Percentiles rank a stretch among this genome's conserved stretches.
Evolutionary conservation across 2,888 invertebrate genomes (phyloP).

Genomic region (Hetaerina titia): DNA sequence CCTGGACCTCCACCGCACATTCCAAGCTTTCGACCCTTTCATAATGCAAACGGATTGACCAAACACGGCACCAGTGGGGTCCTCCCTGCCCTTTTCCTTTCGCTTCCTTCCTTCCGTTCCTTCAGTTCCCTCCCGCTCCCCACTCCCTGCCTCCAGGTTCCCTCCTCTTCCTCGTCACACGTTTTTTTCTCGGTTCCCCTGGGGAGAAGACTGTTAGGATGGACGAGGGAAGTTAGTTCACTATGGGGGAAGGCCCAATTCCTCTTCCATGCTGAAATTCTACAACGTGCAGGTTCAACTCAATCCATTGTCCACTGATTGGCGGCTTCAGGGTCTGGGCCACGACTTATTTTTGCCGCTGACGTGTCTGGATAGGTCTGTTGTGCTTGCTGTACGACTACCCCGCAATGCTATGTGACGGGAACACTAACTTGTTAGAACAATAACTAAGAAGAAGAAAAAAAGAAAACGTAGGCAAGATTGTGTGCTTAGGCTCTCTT

Average conservation of each 20-base stretch:
- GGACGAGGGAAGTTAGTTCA: slow-evolving; percentile 39
- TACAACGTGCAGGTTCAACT: not conserved
- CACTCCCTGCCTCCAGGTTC: not conserved
- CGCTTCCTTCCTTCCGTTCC: not conserved
- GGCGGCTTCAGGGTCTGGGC: not conserved
- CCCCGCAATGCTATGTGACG: no score
- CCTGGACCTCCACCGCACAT: not conserved
- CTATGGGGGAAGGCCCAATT: not conserved
- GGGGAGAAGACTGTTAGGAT: slow-evolving; percentile 33
- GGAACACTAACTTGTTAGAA: no score
- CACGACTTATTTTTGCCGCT: not conserved
- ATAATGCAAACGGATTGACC: slow-evolving; percentile 64
- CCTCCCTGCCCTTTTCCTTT: not conserved
- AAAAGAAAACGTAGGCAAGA: no score
- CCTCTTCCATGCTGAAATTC: not conserved
- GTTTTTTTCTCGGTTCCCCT: not conserved
- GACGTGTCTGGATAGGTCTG: not conserved
- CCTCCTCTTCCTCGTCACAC: not conserved
- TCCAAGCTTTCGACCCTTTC: slow-evolving; percentile 10
- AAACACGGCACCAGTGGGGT: not conserved
- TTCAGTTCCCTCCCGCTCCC: not conserved
- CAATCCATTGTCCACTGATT: not conserved
- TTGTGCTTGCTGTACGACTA: no score
- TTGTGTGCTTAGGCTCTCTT: no score
- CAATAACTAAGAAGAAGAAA: no score